Conservation (phyloP, 2,888 invertebrate genomes). For the Bhutanitis thaidina region DNA sequence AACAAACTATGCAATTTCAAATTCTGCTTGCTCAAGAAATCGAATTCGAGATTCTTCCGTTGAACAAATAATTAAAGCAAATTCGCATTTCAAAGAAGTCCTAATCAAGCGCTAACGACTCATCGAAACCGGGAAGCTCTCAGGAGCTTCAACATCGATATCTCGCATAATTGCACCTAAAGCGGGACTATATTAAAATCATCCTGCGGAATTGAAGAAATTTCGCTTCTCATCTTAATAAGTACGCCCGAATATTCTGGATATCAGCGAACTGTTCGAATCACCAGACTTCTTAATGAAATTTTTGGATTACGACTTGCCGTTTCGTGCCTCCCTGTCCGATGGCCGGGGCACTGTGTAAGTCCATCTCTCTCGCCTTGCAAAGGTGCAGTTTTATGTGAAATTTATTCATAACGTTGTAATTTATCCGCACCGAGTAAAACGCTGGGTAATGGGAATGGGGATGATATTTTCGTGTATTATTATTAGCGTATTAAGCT, state of each 20-base stretch:
- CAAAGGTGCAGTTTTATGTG: conserved; percentile 79
- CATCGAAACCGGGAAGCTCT: conserved; percentile 36
- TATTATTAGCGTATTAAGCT: conserved; percentile 64
- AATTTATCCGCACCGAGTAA: conserved; percentile 76
- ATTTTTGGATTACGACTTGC: conserved; percentile 75
- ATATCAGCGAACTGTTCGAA: conserved; percentile 71
- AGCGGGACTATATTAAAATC: conserved; percentile 60
- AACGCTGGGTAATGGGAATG: conserved; percentile 66
- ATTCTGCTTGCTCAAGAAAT: conserved; percentile 7
- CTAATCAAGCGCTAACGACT: conserved; percentile 41
- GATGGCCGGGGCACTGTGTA: conserved; percentile 28
- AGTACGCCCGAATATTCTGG: conserved; percentile 68
- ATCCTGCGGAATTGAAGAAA: conserved; percentile 57
- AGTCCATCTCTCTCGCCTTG: conserved; percentile 54
- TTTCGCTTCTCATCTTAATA: conserved; percentile 61
- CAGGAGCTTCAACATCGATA: conserved; percentile 36
- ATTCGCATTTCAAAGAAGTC: conserved; percentile 25
- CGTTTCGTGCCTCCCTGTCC: conserved; percentile 42
- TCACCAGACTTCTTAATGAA: conserved; percentile 76
- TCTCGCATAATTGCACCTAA: conserved; percentile 51
- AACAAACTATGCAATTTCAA: conserved; percentile 9
- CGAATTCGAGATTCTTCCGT: neutral
- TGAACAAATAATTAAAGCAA: conserved; percentile 22
- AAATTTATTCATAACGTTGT: conserved; percentile 81
- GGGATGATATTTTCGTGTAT: conserved; percentile 62